Percentiles rank a stretch among this genome's conserved stretches.
phyloP scores from a whole-genome alignment of 2,113 vertebrate species.

The Anthoscopus minutus region DNA sequence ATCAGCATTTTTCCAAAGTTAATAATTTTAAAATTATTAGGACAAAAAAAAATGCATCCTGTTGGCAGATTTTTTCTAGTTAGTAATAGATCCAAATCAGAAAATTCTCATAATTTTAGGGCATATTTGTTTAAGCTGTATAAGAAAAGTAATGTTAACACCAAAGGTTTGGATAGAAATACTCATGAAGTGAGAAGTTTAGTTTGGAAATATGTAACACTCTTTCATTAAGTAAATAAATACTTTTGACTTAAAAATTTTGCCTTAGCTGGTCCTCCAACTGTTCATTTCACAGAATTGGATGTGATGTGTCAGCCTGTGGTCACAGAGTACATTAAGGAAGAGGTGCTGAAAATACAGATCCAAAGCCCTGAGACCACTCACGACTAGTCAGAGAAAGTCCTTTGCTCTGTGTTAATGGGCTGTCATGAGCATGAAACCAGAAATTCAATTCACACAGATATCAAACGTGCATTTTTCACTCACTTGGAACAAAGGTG shows the following conservation, averaged over 20 bases:
- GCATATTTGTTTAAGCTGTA: background rate
- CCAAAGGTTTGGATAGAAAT: background rate
- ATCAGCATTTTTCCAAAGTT: background rate
- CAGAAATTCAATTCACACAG: background rate
- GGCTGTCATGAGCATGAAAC: background rate
- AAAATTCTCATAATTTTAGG: background rate
- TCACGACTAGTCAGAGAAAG: background rate
- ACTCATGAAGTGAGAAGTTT: background rate
- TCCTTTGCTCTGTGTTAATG: background rate
- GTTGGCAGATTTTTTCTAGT: background rate
- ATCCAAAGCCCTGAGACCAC: background rate
- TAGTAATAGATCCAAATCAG: background rate
- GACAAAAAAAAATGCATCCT: accelerated
- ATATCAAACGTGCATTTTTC: background rate
- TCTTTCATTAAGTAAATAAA: slow-evolving; percentile 1
- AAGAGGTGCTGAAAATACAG: background rate
- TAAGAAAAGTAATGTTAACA: background rate
- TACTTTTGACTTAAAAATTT: background rate
- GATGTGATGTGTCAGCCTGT: background rate
- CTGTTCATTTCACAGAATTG: background rate
- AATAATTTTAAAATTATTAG: background rate
- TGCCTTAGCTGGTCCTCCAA: background rate
- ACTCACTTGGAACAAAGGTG: background rate
- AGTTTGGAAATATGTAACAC: background rate
- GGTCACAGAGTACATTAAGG: background rate